These are phyloP conservation scores for Leptinotarsa juncta DNA, from an alignment of 2,888 invertebrate species.

Conservation along the genomic window DNA sequence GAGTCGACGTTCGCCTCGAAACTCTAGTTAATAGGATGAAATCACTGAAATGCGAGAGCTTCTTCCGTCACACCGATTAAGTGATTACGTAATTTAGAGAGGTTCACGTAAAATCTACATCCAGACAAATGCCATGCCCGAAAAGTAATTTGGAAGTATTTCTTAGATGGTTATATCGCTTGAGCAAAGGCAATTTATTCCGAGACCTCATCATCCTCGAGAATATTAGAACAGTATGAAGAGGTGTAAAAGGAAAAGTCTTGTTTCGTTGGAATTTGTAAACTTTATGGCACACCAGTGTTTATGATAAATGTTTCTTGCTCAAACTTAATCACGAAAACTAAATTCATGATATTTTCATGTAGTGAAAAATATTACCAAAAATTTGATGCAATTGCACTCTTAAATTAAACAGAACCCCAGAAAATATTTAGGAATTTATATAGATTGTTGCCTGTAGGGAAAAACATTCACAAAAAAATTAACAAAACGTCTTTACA, in stretches of 20 bases:
- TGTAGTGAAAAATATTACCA: too few relatives aligned
- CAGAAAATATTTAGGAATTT: too few relatives aligned
- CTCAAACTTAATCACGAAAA: too few relatives aligned
- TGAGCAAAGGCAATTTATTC: background rate
- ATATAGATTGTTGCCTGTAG: too few relatives aligned
- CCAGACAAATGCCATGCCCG: background rate
- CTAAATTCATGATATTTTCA: too few relatives aligned
- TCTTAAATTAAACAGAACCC: too few relatives aligned
- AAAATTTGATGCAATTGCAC: too few relatives aligned
- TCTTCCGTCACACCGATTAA: background rate
- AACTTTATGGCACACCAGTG: too few relatives aligned
- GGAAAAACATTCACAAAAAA: too few relatives aligned
- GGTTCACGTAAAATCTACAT: background rate
- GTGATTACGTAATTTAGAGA: conserved; percentile 2
- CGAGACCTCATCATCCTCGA: background rate
- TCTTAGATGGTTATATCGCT: background rate
- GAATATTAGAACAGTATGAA: background rate
- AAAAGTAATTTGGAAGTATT: background rate
- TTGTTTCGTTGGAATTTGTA: too few relatives aligned
- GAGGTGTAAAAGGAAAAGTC: background rate
- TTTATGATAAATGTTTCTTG: too few relatives aligned
- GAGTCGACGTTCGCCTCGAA: background rate
- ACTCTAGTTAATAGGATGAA: background rate
- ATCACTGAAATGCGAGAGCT: background rate
- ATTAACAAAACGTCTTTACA: too few relatives aligned